Evolutionary conservation across 2,888 invertebrate species (phyloP).

Genomic region (Conomelus anceps): DNA sequence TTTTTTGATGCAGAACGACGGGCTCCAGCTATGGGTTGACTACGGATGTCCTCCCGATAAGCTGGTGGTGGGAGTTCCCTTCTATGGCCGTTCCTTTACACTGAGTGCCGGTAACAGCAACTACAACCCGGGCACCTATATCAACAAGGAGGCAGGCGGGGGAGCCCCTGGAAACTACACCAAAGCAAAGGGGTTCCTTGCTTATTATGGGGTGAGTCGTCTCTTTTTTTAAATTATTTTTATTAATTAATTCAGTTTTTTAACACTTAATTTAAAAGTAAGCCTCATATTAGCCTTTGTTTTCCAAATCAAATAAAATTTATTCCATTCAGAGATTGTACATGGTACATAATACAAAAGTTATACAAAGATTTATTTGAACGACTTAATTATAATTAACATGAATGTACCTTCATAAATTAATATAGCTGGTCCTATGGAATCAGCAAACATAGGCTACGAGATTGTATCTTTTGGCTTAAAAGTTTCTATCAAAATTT

Average conservation of each 20-base stretch:
- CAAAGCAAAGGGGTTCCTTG: constrained; percentile 77
- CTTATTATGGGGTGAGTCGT: constrained; percentile 70
- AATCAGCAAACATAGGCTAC: no score
- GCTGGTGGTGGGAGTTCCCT: constrained; percentile 80
- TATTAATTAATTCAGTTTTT: no score
- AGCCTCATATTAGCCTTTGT: no score
- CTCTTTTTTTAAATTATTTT: constrained; percentile 15
- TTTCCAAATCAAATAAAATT: no score
- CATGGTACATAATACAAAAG: no score
- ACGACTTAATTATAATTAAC: not conserved
- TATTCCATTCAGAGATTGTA: no score
- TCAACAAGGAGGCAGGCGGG: constrained; percentile 85
- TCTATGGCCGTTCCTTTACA: constrained; percentile 82
- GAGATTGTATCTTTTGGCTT: no score
- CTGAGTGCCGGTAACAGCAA: constrained; percentile 74
- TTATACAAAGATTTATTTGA: no score
- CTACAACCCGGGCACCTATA: constrained; percentile 76
- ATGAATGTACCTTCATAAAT: no score
- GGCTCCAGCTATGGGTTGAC: constrained; percentile 78
- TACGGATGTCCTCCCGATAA: constrained; percentile 83
- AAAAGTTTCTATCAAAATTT: no score
- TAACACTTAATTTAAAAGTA: no score
- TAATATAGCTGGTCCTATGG: no score
- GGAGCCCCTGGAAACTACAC: constrained; percentile 80
- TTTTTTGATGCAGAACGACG: constrained; percentile 62